Conservation (phyloP, 2,888 invertebrate species). For the Ichneumoninae sp. region DNA sequence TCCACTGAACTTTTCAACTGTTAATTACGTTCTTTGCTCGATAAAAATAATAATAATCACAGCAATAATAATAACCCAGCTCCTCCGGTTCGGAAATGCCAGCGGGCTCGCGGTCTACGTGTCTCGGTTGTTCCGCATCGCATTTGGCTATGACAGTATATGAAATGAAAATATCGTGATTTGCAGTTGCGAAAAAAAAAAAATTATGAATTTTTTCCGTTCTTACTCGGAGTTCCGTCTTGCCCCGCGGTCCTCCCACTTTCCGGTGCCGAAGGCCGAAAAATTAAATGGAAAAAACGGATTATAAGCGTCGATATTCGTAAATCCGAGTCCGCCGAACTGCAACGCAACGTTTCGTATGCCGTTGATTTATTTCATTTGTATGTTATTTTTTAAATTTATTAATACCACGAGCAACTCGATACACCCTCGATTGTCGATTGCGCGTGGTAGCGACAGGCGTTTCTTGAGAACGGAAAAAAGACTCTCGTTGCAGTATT, state of each 20-base stretch:
- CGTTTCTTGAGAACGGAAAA: conserved; percentile 66
- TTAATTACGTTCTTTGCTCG: conserved; percentile 4
- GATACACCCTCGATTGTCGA: neutral
- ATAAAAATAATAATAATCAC: neutral
- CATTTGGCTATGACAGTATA: neutral
- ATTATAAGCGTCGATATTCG: too few relatives aligned
- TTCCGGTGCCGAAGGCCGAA: too few relatives aligned
- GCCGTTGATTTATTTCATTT: too few relatives aligned
- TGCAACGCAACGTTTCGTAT: conserved; percentile 11
- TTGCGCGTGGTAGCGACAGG: conserved; percentile 47
- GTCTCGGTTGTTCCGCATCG: neutral
- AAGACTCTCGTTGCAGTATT: conserved; percentile 72
- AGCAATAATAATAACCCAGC: neutral
- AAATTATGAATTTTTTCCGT: neutral
- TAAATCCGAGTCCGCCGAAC: neutral
- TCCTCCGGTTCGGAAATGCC: neutral
- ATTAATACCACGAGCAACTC: conserved; percentile 15
- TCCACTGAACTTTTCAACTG: neutral
- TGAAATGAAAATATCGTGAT: neutral
- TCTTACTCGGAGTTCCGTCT: too few relatives aligned
- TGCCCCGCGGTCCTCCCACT: too few relatives aligned
- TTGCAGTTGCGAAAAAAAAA: neutral
- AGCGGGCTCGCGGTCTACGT: neutral
- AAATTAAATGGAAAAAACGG: too few relatives aligned
- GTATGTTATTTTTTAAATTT: neutral